Conservation (phyloP, 2,888 invertebrate genomes). For the Parnassius smintheus region DNA sequence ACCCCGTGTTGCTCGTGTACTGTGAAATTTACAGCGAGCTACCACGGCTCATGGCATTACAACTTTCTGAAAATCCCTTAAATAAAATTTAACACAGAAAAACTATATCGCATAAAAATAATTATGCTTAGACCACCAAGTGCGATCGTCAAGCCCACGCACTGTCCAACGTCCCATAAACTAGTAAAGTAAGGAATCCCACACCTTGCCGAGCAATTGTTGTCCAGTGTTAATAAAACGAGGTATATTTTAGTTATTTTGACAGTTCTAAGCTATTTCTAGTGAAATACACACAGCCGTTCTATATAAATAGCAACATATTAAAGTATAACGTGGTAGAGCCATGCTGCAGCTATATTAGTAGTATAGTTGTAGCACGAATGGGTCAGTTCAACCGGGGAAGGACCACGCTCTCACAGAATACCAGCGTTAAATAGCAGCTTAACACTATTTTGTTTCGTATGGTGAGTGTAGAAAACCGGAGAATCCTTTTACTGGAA, state of each 20-base stretch:
- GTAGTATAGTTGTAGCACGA: too few species aligned
- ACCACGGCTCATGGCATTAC: too few species aligned
- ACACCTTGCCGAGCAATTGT: slow-evolving; percentile 74
- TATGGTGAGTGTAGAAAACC: too few species aligned
- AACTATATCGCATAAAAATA: slow-evolving; percentile 39
- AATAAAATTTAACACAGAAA: slow-evolving; percentile 17
- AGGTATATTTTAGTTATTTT: slow-evolving; percentile 78
- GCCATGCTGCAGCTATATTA: too few species aligned
- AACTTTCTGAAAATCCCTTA: slow-evolving; percentile 18
- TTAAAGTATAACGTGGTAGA: too few species aligned
- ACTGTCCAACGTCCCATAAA: slow-evolving; percentile 61
- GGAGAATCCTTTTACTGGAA: too few species aligned
- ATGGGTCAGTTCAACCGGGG: too few species aligned
- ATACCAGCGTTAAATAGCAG: too few species aligned
- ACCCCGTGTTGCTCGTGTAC: too few species aligned
- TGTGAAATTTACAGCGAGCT: too few species aligned
- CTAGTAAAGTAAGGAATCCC: slow-evolving; percentile 72
- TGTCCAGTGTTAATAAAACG: slow-evolving; percentile 77
- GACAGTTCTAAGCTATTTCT: slow-evolving; percentile 75
- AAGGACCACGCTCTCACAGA: too few species aligned
- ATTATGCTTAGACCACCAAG: slow-evolving; percentile 62
- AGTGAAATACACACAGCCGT: slow-evolving; percentile 51
- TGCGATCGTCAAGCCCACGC: slow-evolving; percentile 60
- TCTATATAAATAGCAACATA: neutral
- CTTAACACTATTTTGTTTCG: too few species aligned